Evolutionary conservation across 2,888 invertebrate species (phyloP), one percentile per base, ranked within the genome.

Genomic region (Noctua pronuba): DNA sequence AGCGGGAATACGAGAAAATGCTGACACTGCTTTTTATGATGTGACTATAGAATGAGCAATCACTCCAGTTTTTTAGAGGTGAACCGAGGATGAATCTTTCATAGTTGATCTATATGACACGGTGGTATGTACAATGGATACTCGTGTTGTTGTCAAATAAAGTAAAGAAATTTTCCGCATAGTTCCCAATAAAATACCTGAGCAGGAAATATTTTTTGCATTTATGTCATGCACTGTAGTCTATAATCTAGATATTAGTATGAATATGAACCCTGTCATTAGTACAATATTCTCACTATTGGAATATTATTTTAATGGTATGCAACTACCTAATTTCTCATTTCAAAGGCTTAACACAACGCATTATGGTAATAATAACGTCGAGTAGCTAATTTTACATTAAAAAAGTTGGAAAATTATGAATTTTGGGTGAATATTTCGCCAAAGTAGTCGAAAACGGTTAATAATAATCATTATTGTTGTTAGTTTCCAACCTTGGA

Each of bases 371-470:
- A 80, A 60, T 80, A 77, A 75, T 75, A 16, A 18, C 35, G 66
- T 58, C 24, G 65, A 65, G 52, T 31, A 46, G 24, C 64, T 66
- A 75, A 73, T 80, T 83, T 77, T 71, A 74, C 28, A 78, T 78
- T 81, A 76, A 77, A 76, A 87, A 88, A 88, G 80, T 87, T 86
- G 69, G 79, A 67, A 62, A 83, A 87, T 88, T 88, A 86, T 75
- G 2, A 66, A 71, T 83, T 84, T 82, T 72, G 31, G 69, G 85
- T 84, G 83, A 88, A 86, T 86, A 86, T 84, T 86, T 79, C 24
- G 5, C 28, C 7, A 67, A 73, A 73, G 64, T 72, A 38, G 44
- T 49, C 38, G 64, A 28, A 21, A 69, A 58, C 62, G 58, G 31
- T 78, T 77, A 69, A 72, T 52, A 67, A 65, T 75, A 75, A 72